Evolutionary conservation across 2,113 vertebrate genomes (phyloP), one percentile per base, ranked within the genome.

Genomic region (Pelmatolapia mariae): DNA sequence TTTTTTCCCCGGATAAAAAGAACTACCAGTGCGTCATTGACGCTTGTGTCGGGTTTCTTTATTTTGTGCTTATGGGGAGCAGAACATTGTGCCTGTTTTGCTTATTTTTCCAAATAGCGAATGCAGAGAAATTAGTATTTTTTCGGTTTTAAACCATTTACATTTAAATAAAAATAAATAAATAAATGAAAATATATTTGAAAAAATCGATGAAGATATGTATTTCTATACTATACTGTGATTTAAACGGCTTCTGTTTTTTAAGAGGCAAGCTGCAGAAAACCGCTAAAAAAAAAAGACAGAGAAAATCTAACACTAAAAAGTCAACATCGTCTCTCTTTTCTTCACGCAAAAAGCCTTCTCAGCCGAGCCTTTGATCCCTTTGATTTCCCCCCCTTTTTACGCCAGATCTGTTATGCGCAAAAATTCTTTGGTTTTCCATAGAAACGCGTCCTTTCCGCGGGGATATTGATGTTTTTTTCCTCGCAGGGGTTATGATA

Each of bases 381-480:
- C 96, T 98, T 98, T 98, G 95, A 97, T 95, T 97, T 93, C 53
- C 79, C 63, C 88, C 54, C 15, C 81, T 45, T 93, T 93, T 89
- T 86, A 95, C 83, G 43, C 95, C 96, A 96, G 97, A 97, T 98
- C 97, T 97, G 97, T 97, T 98, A 97, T 97, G 97, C 96, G 96
- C 97, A 97, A 98, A 98, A 98, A 98, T 98, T 98, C 98, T 97
- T 98, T 96, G 95, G 96, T 99, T 98, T 98, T 96, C 98, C 98
- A 99, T 98, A 99, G 98, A 99, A 99, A 99, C 98, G 97, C 97
- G 97, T 97, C 97, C 97, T 97, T 98, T 98, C 97, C 98, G 96
- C 96, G 91, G 95, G 97, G 97, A 99, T 98, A 99, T 99, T 99
- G 98, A 99, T 99, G 98, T 98, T 98, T 98, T 99, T 98, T 98